These are phyloP conservation scores for Potorous gilbertii DNA, from an alignment of 2,797 vertebrate species.

Conservation along the genomic window DNA sequence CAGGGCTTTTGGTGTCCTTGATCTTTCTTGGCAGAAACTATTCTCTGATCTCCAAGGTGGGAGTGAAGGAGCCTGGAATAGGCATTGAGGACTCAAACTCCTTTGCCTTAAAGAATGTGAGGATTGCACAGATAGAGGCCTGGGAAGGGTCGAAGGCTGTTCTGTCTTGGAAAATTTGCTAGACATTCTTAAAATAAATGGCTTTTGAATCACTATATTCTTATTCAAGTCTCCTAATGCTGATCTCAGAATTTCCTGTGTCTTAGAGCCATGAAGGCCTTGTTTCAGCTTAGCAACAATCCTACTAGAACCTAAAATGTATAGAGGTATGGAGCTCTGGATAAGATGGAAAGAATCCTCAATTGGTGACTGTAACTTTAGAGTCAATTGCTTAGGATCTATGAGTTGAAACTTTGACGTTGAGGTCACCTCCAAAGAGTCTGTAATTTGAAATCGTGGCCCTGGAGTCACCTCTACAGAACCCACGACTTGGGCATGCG, in stretches of 20 bases:
- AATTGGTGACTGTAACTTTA: slow-evolving; percentile 43
- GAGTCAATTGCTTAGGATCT: slow-evolving; percentile 51
- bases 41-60: slow-evolving; percentile 30
- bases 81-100: neutral
- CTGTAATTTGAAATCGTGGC: slow-evolving; percentile 35
- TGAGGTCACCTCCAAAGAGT: slow-evolving; percentile 36
- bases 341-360: slow-evolving; percentile 43
- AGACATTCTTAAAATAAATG: neutral
- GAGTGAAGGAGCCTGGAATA: slow-evolving; percentile 23
- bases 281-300: slow-evolving; percentile 44
- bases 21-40: slow-evolving; percentile 24
- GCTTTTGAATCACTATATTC: slow-evolving; percentile 42
- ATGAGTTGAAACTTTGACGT: slow-evolving; percentile 44
- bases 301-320: slow-evolving; percentile 48
- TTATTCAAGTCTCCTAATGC: slow-evolving; percentile 43
- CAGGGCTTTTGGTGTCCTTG: slow-evolving; percentile 14
- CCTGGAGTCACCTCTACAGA: slow-evolving; percentile 15
- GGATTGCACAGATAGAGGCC: slow-evolving; percentile 24
- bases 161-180: slow-evolving; percentile 9
- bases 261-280: slow-evolving; percentile 29
- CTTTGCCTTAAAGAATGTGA: slow-evolving; percentile 31
- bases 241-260: slow-evolving; percentile 13
- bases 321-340: slow-evolving; percentile 23
- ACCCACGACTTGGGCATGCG: slow-evolving; percentile 16
- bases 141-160: slow-evolving; percentile 44